A percentile compares a stretch with the other conserved stretches of the same genome.
These are phyloP conservation scores for Rhadinocentrus ornatus DNA, from an alignment of 2,797 vertebrate species.

Conservation along the genomic window DNA sequence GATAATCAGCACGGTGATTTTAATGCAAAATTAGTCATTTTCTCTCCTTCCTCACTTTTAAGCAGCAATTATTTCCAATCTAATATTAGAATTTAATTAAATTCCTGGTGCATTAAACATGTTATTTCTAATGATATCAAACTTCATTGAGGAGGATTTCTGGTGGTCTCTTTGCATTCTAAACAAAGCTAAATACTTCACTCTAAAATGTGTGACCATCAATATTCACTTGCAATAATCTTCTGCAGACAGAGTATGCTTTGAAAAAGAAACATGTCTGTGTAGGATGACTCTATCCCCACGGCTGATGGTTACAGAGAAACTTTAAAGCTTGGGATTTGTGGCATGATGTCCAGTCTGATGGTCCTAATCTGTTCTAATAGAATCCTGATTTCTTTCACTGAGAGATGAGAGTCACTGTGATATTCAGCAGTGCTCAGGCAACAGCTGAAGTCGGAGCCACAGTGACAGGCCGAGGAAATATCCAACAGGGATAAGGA, in stretches of 20 bases:
- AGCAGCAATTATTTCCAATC: background rate
- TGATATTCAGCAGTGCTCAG: conserved; percentile 51
- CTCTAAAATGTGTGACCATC: conserved; percentile 25
- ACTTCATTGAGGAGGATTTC: background rate
- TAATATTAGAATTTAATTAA: conserved; percentile 7
- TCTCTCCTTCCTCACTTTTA: conserved; percentile 16
- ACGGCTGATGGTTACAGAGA: conserved; percentile 52
- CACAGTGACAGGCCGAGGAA: conserved; percentile 37
- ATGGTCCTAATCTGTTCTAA: conserved; percentile 74
- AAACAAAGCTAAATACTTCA: conserved; percentile 23
- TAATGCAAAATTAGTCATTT: conserved; percentile 16
- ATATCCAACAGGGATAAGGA: conserved; percentile 36
- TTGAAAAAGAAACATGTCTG: conserved; percentile 27
- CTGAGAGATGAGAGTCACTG: conserved; percentile 63
- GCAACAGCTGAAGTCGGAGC: conserved; percentile 43
- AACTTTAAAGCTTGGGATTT: conserved; percentile 73
- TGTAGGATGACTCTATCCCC: conserved; percentile 44
- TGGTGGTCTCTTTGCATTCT: conserved; percentile 13
- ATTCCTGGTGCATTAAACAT: conserved; percentile 15
- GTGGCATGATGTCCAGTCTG: conserved; percentile 71
- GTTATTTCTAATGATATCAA: background rate
- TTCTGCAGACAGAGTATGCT: conserved; percentile 5
- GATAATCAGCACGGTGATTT: conserved; percentile 13
- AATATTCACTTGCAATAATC: conserved; percentile 3
- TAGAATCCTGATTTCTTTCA: conserved; percentile 76